Evolutionary conservation across 1,140 invertebrate genomes (phyloP).

Genomic region (Conus betulinus): DNA sequence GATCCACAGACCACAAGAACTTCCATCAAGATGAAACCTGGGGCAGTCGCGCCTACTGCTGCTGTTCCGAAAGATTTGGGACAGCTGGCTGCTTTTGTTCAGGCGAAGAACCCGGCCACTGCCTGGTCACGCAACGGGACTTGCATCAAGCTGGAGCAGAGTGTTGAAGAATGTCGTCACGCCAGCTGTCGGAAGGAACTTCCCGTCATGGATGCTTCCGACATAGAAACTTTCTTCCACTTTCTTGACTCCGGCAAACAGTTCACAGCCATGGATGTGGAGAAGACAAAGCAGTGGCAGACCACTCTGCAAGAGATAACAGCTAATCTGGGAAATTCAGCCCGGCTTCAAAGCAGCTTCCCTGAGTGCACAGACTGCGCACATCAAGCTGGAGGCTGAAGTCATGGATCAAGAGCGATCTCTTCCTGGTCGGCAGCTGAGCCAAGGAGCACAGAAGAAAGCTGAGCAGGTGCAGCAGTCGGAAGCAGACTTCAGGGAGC

Average conservation of each 20-base stretch:
- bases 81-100: slow-evolving; percentile 47
- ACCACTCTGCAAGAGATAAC: not conserved
- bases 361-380: not conserved
- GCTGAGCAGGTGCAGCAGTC: slow-evolving; percentile 13
- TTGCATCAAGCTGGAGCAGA: slow-evolving; percentile 1
- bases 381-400: not conserved
- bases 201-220: slow-evolving; percentile 65
- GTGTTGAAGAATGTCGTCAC: not conserved
- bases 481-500: slow-evolving; percentile 47
- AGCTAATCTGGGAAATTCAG: not conserved
- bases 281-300: not conserved
- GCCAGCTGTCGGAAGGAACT: slow-evolving; percentile 53
- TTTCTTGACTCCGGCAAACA: slow-evolving; percentile 37
- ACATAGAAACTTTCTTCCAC: slow-evolving; percentile 69
- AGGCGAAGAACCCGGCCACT: slow-evolving; percentile 30
- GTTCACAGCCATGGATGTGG: not conserved
- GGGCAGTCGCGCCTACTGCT: slow-evolving; percentile 33
- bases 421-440: not conserved
- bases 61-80: slow-evolving; percentile 41
- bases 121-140: slow-evolving; percentile 15
- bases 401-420: not conserved
- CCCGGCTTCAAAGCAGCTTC: not conserved
- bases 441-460: not conserved
- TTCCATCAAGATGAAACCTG: slow-evolving; percentile 35
- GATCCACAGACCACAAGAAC: slow-evolving; percentile 47